These are phyloP conservation scores for Agonum fuliginosum DNA, from an alignment of 2,888 invertebrate genomes.

Conservation along the genomic window DNA sequence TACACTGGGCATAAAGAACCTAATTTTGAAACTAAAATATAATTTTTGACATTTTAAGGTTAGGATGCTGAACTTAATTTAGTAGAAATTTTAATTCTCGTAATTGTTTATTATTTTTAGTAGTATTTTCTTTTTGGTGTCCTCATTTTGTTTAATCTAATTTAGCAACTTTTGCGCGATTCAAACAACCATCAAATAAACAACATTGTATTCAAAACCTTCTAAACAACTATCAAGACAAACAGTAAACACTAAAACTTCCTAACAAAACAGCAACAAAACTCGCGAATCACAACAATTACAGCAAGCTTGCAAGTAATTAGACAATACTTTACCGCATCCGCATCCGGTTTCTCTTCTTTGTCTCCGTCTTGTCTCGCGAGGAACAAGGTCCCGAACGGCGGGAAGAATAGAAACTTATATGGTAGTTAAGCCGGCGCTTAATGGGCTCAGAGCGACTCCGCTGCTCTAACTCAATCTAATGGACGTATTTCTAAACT, in stretches of 20 bases:
- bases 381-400: not conserved
- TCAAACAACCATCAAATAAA: not conserved
- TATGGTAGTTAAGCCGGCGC: constrained; percentile 34
- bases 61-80: too few species aligned
- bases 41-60: too few species aligned
- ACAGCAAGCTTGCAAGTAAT: constrained; percentile 25
- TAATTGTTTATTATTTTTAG: too few species aligned
- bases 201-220: constrained; percentile 7
- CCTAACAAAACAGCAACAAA: not conserved
- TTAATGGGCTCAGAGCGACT: constrained; percentile 21
- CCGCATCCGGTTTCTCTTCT: not conserved
- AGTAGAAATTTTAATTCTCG: too few species aligned
- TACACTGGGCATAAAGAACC: too few species aligned
- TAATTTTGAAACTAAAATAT: too few species aligned
- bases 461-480: constrained; percentile 24
- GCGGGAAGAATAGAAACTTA: constrained; percentile 34
- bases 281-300: constrained; percentile 13
- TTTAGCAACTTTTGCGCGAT: too few species aligned
- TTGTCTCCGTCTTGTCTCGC: not conserved
- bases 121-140: too few species aligned
- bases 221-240: not conserved
- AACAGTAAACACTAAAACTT: not conserved
- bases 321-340: constrained; percentile 35
- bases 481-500: constrained; percentile 21
- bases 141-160: too few species aligned